Evolutionary conservation across 2,888 invertebrate species (phyloP).

Genomic region (Choristoneura rosaceana): DNA sequence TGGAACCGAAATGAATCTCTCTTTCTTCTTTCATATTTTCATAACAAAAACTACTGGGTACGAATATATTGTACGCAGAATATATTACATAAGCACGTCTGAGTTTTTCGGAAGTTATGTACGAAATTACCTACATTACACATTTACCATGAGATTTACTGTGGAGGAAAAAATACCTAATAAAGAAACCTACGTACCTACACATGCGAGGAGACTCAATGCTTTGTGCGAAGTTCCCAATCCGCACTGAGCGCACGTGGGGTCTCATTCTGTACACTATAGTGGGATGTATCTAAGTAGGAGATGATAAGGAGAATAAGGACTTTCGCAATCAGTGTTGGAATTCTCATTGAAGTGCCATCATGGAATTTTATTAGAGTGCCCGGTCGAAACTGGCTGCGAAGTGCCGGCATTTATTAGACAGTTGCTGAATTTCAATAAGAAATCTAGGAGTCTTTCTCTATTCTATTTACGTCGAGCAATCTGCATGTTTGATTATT

Average conservation of each 20-base stretch:
- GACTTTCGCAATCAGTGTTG: constrained; percentile 43
- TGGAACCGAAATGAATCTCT: too few species aligned
- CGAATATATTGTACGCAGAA: constrained; percentile 14
- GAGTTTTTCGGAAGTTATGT: too few species aligned
- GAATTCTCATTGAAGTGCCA: constrained; percentile 50
- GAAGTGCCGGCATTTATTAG: constrained; percentile 63
- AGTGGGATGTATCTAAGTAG: too few species aligned
- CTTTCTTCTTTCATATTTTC: background rate
- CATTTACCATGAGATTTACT: too few species aligned
- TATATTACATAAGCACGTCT: too few species aligned
- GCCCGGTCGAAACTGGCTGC: constrained; percentile 57
- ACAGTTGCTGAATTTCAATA: constrained; percentile 71
- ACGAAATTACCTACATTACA: too few species aligned
- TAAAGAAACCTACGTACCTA: too few species aligned
- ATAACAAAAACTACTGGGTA: constrained; percentile 8
- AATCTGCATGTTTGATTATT: constrained; percentile 1
- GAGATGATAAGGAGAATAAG: background rate
- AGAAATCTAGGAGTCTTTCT: constrained; percentile 57
- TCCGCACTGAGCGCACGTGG: too few species aligned
- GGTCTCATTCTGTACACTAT: too few species aligned
- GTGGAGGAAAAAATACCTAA: too few species aligned
- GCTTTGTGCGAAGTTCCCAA: too few species aligned
- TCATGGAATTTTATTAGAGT: constrained; percentile 49
- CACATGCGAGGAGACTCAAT: too few species aligned
- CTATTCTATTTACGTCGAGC: background rate